A percentile compares a stretch with the other conserved stretches of the same genome.
Conservation (phyloP, 1,140 invertebrate genomes). For the Cydia fagiglandana region DNA sequence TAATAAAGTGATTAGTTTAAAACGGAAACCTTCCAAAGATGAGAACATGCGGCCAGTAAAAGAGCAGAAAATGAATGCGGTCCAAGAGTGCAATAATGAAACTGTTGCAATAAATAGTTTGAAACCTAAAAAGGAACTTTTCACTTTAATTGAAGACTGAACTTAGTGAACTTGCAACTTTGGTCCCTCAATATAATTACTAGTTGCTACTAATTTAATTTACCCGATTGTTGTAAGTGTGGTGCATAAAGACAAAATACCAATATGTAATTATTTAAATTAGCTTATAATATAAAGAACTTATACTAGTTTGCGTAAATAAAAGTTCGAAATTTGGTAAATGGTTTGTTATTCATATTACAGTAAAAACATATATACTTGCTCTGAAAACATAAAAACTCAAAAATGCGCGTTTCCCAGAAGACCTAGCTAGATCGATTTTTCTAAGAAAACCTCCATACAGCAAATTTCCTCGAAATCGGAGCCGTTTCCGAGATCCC, state of each 20-base stretch:
- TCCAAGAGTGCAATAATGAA: slow-evolving; percentile 40
- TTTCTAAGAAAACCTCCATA: no score
- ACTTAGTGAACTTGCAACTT: slow-evolving; percentile 43
- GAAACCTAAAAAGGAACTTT: slow-evolving; percentile 47
- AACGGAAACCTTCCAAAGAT: slow-evolving; percentile 65
- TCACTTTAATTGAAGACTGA: slow-evolving; percentile 60
- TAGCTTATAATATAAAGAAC: background rate
- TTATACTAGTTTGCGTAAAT: background rate
- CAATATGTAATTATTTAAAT: background rate
- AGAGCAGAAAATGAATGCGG: slow-evolving; percentile 53
- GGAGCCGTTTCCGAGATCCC: no score
- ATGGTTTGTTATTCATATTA: background rate
- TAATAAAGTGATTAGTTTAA: slow-evolving; percentile 64
- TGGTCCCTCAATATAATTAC: background rate
- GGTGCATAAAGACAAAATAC: background rate
- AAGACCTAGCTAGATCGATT: no score
- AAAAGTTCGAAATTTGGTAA: background rate
- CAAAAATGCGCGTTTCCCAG: no score
- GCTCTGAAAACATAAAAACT: no score
- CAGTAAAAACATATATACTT: no score
- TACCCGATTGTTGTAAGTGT: background rate
- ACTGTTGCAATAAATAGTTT: slow-evolving; percentile 36
- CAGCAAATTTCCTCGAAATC: no score
- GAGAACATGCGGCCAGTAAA: slow-evolving; percentile 59
- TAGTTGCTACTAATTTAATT: background rate